These are phyloP conservation scores for Istiophorus platypterus DNA, from an alignment of 2,113 vertebrate genomes.

Conservation along the genomic window DNA sequence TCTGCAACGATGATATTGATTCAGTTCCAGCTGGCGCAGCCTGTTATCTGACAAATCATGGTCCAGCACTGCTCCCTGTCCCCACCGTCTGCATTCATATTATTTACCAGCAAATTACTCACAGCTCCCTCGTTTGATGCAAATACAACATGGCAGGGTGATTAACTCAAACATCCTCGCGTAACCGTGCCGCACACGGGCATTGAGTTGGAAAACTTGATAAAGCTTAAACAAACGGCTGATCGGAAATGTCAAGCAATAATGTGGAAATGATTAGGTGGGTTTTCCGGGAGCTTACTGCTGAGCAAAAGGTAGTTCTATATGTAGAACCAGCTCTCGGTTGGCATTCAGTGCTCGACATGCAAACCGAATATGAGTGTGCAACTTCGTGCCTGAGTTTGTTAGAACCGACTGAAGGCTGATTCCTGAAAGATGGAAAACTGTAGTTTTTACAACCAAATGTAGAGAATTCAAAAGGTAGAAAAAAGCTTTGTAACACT, in stretches of 20 bases:
- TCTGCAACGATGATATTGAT: slow-evolving; percentile 20
- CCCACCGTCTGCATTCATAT: slow-evolving; percentile 41
- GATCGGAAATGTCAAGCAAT: slow-evolving; percentile 63
- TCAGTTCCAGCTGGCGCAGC: slow-evolving; percentile 19
- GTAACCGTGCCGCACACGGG: slow-evolving; percentile 2
- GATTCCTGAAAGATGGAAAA: background rate
- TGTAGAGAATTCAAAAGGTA: background rate
- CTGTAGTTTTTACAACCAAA: slow-evolving; percentile 8
- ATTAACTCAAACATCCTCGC: slow-evolving; percentile 14
- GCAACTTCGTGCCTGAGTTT: slow-evolving; percentile 6
- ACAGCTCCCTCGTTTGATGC: slow-evolving; percentile 13
- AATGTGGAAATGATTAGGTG: slow-evolving; percentile 52
- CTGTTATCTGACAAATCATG: slow-evolving; percentile 17
- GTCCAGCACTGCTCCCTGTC: slow-evolving; percentile 1
- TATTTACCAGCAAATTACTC: slow-evolving; percentile 52
- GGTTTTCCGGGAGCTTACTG: slow-evolving; percentile 25
- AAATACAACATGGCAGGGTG: slow-evolving; percentile 11
- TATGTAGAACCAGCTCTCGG: slow-evolving; percentile 28
- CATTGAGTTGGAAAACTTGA: slow-evolving; percentile 22
- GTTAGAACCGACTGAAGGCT: background rate
- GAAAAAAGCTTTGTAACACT: no score
- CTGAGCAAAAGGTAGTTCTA: slow-evolving; percentile 37
- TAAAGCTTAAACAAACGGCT: slow-evolving; percentile 32
- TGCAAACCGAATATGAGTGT: background rate
- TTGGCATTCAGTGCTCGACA: slow-evolving; percentile 50